Evolutionary conservation across 1,140 invertebrate genomes (phyloP).

Genomic region (Phymorhynchus buccinoides): DNA sequence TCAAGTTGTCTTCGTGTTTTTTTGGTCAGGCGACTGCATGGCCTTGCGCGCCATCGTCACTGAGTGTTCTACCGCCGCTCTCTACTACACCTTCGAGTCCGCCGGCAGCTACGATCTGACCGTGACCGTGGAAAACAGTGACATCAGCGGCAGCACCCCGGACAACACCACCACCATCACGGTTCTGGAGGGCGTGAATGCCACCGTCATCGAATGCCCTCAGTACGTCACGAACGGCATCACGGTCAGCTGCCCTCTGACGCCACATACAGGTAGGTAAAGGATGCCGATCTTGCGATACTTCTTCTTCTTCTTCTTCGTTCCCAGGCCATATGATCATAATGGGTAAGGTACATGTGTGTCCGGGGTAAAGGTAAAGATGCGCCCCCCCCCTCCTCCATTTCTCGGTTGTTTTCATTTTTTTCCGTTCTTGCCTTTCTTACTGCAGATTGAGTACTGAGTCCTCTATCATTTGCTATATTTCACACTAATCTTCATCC

Average conservation of each 20-base stretch:
- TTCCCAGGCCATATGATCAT: too few species aligned
- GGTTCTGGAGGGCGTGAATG: conserved; percentile 57
- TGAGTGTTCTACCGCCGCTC: conserved; percentile 31
- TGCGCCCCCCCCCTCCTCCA: too few species aligned
- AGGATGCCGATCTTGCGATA: too few species aligned
- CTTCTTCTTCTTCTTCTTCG: too few species aligned
- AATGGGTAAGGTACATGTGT: too few species aligned
- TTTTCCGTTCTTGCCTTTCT: too few species aligned
- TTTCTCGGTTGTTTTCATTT: too few species aligned
- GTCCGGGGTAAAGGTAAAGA: too few species aligned
- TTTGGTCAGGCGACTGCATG: background rate
- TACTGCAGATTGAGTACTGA: too few species aligned
- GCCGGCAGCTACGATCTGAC: conserved; percentile 41
- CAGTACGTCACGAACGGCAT: conserved; percentile 41
- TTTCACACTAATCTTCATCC: too few species aligned
- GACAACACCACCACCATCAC: conserved; percentile 35
- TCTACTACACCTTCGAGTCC: conserved; percentile 45
- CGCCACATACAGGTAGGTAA: conserved; percentile 61
- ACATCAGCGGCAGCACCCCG: background rate
- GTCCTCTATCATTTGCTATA: too few species aligned
- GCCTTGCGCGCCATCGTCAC: conserved; percentile 45
- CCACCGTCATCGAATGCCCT: conserved; percentile 41
- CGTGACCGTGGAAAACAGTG: conserved; percentile 30
- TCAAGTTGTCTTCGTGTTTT: background rate
- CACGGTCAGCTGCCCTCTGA: conserved; percentile 32